phyloP scores from a whole-genome alignment of 2,113 vertebrate species.

The Sterna hirundo region DNA sequence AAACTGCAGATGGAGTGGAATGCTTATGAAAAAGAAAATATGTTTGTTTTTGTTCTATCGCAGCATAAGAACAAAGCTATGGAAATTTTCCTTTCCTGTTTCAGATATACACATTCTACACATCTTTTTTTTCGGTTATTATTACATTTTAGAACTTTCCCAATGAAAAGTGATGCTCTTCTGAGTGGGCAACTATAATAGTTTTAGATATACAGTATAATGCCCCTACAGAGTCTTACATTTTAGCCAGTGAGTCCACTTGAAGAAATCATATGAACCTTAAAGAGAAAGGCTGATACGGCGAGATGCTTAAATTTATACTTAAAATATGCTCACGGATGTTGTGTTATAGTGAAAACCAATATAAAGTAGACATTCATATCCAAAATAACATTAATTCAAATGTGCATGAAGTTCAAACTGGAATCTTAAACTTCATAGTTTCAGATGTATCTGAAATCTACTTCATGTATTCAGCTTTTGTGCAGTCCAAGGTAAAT shows the following conservation, averaged over 20 bases:
- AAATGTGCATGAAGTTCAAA: background rate
- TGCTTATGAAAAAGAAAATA: accelerated
- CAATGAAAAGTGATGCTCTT: background rate
- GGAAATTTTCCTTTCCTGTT: background rate
- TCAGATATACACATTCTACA: background rate
- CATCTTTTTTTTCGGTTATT: background rate
- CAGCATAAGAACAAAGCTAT: background rate
- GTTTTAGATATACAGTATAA: background rate
- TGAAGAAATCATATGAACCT: background rate
- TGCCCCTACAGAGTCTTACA: background rate
- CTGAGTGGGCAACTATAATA: accelerated
- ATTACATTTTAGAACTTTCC: background rate
- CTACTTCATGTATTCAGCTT: background rate
- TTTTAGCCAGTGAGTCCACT: background rate
- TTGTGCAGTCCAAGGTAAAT: background rate
- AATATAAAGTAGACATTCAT: background rate
- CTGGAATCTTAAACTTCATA: background rate
- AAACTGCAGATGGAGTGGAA: background rate
- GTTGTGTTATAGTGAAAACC: background rate
- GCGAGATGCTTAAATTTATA: background rate
- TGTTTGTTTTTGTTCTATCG: background rate
- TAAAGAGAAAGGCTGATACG: background rate
- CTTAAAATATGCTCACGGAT: background rate
- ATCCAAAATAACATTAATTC: background rate
- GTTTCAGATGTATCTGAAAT: background rate